Base-by-base conservation (phyloP, 1,140 invertebrate genomes). In the Lepidurus packardi region DNA sequence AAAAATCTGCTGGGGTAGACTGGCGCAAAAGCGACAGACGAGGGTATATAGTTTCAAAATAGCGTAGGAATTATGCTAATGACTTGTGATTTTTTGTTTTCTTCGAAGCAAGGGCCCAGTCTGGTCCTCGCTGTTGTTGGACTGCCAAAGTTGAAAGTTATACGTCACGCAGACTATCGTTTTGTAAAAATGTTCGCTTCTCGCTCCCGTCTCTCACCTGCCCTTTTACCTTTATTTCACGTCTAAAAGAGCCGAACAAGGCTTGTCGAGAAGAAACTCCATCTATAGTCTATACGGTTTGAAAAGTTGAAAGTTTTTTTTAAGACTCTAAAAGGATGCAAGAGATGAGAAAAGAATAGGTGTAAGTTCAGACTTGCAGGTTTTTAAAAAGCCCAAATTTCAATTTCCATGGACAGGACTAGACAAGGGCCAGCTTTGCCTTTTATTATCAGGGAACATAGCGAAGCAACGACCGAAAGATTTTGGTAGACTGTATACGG, bases 401-500 rank as follows among this genome's bases (percentile, higher is more conserved):
- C 34, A 4, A 65, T 13, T 65, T 65, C 53, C 8, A 21, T 21
- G 21, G 53, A 65, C 53, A 13, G 6, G 13, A 65, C 53, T 65
- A n/a, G 53, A 65, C 53, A 65, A 65, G 53, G 53, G 53, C 53
- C 53, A 65, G 53, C 21, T 65, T 65, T 65, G 13, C 53, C 53
- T 65, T 16, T 65, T 65, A 34, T 65, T 65, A 7, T 65, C 16
- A 65, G 53, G 53, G 53, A n/a, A 65, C 53, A 65, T 65, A 65
- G 16, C 21, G 21, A 65, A 65, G 16, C 53, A 21, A 65, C 53
- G 53, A 65, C 53, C 53, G 16, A 21, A 21, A 65, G 53, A 16
- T 65, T 65, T 65, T n/a, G 21, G 16, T n/a, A 13, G 53, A n/a
- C 16, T 21, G 53, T 65, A 16, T 16, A 65, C n/a, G 34, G 34